Conservation (phyloP, 2,113 vertebrate species). For the Anthoscopus minutus region DNA sequence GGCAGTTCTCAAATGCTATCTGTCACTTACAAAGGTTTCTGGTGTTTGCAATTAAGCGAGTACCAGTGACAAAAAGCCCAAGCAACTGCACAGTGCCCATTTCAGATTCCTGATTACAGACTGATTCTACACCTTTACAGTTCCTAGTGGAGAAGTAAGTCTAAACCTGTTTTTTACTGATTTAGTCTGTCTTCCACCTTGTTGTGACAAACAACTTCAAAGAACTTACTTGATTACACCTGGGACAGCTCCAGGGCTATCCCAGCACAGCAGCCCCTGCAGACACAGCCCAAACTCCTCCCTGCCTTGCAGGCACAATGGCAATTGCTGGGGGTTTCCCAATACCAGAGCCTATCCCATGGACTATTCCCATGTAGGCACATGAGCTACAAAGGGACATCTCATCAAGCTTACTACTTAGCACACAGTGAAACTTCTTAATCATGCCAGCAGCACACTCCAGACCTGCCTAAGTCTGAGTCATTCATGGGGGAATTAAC, state of each 20-base stretch:
- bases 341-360: neutral
- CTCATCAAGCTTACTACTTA: neutral
- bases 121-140: neutral
- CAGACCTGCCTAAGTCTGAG: neutral
- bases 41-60: neutral
- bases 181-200: neutral
- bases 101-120: neutral
- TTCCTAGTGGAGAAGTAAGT: neutral
- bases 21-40: neutral
- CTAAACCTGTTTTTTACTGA: neutral
- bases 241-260: neutral
- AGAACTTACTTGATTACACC: neutral
- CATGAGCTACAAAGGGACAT: neutral
- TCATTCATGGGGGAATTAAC: neutral
- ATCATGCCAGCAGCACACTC: neutral
- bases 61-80: neutral
- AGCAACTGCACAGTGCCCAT: rapidly evolving
- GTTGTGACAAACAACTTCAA: neutral
- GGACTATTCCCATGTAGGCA: neutral
- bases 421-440: neutral
- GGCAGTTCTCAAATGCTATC: neutral
- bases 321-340: neutral
- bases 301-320: neutral
- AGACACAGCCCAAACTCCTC: neutral
- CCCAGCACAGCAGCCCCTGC: neutral